These are phyloP conservation scores for Nymphalis urticae DNA, from an alignment of 2,888 invertebrate genomes.

Conservation along the genomic window DNA sequence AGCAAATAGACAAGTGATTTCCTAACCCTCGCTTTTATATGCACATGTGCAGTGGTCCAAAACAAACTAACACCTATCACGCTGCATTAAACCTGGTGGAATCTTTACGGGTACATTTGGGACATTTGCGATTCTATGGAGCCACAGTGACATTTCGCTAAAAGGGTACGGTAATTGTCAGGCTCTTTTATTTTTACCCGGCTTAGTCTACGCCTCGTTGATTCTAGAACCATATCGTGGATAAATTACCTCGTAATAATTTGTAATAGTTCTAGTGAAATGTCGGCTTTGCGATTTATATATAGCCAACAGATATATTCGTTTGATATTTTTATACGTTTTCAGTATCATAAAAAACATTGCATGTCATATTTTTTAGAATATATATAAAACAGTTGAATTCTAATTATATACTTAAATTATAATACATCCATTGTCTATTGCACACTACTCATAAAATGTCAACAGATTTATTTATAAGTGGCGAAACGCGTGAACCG, in stretches of 20 bases:
- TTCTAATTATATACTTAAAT: background rate
- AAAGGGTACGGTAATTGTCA: conserved; percentile 50
- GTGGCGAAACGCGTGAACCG: conserved; percentile 63
- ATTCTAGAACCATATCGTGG: conserved; percentile 18
- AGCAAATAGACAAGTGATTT: background rate
- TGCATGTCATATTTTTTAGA: too few relatives aligned
- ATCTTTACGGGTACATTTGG: conserved; percentile 49
- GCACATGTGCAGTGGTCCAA: conserved; percentile 45
- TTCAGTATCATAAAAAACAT: background rate
- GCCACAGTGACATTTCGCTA: conserved; percentile 50
- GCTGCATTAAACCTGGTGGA: conserved; percentile 46
- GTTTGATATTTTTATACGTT: background rate
- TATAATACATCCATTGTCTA: background rate
- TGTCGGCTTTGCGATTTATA: conserved; percentile 2
- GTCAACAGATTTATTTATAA: conserved; percentile 44
- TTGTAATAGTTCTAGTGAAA: background rate
- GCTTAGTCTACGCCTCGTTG: conserved; percentile 32
- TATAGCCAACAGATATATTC: background rate
- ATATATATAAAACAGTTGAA: too few relatives aligned
- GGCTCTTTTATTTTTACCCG: conserved; percentile 43
- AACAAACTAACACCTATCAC: conserved; percentile 41
- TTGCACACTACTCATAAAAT: conserved; percentile 21
- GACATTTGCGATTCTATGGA: conserved; percentile 49
- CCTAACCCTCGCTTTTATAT: conserved; percentile 18
- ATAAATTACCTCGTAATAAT: conserved; percentile 12